Evolutionary conservation across 2,888 invertebrate species (phyloP).

Genomic region (Byasa hedistus): DNA sequence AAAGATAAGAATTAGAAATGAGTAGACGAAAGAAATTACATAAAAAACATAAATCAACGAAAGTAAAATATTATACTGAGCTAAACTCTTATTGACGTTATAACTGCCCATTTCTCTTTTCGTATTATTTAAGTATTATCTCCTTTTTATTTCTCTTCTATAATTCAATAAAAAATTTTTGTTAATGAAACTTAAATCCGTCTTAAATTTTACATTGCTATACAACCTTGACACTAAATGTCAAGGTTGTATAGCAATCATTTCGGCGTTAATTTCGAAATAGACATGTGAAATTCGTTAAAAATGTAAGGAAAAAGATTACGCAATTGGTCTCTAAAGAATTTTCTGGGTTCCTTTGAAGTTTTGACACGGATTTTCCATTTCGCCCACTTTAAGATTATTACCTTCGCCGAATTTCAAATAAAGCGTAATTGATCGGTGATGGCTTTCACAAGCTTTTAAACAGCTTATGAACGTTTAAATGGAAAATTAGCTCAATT

Average conservation of each 20-base stretch:
- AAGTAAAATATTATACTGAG: too few relatives aligned
- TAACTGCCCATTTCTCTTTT: too few relatives aligned
- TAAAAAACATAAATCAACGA: too few relatives aligned
- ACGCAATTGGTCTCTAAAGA: background rate
- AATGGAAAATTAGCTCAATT: background rate
- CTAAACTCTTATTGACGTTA: too few relatives aligned
- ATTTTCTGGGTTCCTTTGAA: background rate
- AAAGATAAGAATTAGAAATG: too few relatives aligned
- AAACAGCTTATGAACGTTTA: background rate
- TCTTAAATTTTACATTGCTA: too few relatives aligned
- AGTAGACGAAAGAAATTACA: too few relatives aligned
- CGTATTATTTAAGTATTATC: too few relatives aligned
- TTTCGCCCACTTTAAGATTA: conserved; percentile 16
- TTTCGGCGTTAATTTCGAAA: background rate
- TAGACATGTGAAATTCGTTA: background rate
- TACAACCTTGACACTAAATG: background rate
- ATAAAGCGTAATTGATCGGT: background rate
- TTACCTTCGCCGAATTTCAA: conserved; percentile 13
- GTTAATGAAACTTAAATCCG: too few relatives aligned
- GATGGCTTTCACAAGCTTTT: background rate
- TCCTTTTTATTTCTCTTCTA: too few relatives aligned
- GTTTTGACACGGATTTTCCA: conserved; percentile 20
- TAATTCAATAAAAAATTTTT: too few relatives aligned
- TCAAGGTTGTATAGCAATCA: too few relatives aligned
- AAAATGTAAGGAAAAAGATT: background rate